Percentiles rank a stretch among this genome's conserved stretches.
Evolutionary conservation across 2,797 vertebrate species (phyloP).

Genomic region (Hapalemur alaotrensis): DNA sequence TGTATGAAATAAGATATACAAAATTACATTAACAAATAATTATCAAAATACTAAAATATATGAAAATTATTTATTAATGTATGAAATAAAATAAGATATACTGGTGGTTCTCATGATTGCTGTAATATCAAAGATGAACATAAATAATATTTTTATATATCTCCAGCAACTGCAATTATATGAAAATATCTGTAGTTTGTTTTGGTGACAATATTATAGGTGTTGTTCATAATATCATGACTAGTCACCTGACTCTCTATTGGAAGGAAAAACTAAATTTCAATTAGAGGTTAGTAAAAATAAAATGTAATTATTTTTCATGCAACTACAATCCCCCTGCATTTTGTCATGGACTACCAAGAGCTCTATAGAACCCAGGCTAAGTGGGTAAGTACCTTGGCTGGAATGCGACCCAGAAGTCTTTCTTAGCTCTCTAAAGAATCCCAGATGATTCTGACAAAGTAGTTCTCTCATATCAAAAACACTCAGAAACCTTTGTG

Average conservation of each 20-base stretch:
- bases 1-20: background rate
- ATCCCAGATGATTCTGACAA: background rate
- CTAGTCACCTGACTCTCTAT: background rate
- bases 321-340: background rate
- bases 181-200: background rate
- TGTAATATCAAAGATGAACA: background rate
- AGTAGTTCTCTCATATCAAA: background rate
- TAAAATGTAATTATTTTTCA: background rate
- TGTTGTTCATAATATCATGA: background rate
- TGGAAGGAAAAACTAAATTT: background rate
- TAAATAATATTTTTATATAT: background rate
- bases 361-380: background rate
- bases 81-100: background rate
- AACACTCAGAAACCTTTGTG: background rate
- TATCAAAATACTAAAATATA: background rate
- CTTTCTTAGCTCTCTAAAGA: background rate
- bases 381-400: background rate
- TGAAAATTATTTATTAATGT: background rate
- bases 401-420: background rate
- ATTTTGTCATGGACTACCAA: background rate
- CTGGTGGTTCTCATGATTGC: background rate
- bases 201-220: background rate
- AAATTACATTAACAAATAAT: background rate
- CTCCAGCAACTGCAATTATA: background rate
- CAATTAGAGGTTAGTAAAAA: background rate